A percentile compares a stretch with the other conserved stretches of the same genome.
Evolutionary conservation across 2,888 invertebrate species (phyloP).

Genomic region (Eupithecia dodoneata): DNA sequence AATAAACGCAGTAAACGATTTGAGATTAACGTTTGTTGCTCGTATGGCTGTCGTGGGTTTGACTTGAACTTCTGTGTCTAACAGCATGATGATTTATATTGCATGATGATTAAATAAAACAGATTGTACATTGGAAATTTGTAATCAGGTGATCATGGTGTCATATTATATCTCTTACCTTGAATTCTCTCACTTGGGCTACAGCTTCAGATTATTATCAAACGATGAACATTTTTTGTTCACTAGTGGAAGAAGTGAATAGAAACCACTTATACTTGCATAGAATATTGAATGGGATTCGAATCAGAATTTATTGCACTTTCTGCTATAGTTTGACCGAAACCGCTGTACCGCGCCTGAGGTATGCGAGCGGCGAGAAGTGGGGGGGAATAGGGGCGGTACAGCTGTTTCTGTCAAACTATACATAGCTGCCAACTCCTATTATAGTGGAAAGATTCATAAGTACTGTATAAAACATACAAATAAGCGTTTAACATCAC

Average conservation of each 20-base stretch:
- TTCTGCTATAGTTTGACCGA: too few relatives aligned
- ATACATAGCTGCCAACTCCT: background rate
- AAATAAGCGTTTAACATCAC: conserved; percentile 13
- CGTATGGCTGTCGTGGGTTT: background rate
- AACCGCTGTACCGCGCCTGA: too few relatives aligned
- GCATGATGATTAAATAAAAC: conserved; percentile 24
- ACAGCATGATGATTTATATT: conserved; percentile 20
- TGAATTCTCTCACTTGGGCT: background rate
- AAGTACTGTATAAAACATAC: background rate
- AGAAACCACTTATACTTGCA: too few relatives aligned
- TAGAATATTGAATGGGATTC: background rate
- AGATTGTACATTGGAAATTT: background rate
- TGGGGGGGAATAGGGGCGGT: too few relatives aligned
- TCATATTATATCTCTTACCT: background rate
- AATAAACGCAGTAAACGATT: background rate
- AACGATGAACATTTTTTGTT: too few relatives aligned
- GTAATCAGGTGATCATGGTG: background rate
- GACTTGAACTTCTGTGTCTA: conserved; percentile 21
- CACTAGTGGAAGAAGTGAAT: too few relatives aligned
- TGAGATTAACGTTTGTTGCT: background rate
- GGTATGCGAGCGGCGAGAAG: too few relatives aligned
- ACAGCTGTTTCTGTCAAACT: too few relatives aligned
- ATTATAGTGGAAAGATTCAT: background rate
- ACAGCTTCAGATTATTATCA: background rate
- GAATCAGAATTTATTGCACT: background rate